Conservation (phyloP, 2,888 invertebrate genomes). For the Seira musarum region DNA sequence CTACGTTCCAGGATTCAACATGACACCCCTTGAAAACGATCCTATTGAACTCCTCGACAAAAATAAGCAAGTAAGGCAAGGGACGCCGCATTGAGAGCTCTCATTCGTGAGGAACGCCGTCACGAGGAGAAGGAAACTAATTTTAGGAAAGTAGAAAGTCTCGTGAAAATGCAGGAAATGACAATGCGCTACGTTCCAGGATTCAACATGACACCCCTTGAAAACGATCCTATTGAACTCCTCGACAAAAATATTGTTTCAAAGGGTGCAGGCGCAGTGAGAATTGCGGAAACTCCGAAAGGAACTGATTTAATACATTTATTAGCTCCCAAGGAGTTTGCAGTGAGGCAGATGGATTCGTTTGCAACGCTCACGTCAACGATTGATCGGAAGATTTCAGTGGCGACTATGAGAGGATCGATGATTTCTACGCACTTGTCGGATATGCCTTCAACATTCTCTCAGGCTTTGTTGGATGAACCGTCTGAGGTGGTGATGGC, state of each 20-base stretch:
- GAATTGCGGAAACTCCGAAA: neutral
- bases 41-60: too few species aligned
- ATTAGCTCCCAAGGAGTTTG: neutral
- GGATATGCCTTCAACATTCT: constrained; percentile 47
- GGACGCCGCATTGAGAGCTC: constrained; percentile 9
- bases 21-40: constrained; percentile 16
- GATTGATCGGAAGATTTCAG: constrained; percentile 18
- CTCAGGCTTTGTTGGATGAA: constrained; percentile 27
- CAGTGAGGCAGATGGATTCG: neutral
- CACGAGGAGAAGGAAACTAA: constrained; percentile 24
- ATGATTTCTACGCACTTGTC: constrained; percentile 36
- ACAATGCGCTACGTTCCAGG: constrained; percentile 33
- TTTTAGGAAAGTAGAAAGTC: constrained; percentile 20
- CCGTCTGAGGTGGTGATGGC: constrained; percentile 12
- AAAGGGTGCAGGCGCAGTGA: neutral
- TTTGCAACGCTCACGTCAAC: constrained; percentile 38
- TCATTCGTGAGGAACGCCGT: constrained; percentile 1
- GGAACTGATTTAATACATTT: too few species aligned
- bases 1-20: constrained; percentile 25
- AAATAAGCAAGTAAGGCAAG: too few species aligned
- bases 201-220: constrained; percentile 13
- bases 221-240: constrained; percentile 30
- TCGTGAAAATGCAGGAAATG: constrained; percentile 40
- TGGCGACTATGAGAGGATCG: constrained; percentile 31
- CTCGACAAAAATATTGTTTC: neutral